A percentile compares a stretch with the other conserved stretches of the same genome.
These are phyloP conservation scores for Spilogale gracilis DNA, from an alignment of 2,113 vertebrate species.

Conservation along the genomic window DNA sequence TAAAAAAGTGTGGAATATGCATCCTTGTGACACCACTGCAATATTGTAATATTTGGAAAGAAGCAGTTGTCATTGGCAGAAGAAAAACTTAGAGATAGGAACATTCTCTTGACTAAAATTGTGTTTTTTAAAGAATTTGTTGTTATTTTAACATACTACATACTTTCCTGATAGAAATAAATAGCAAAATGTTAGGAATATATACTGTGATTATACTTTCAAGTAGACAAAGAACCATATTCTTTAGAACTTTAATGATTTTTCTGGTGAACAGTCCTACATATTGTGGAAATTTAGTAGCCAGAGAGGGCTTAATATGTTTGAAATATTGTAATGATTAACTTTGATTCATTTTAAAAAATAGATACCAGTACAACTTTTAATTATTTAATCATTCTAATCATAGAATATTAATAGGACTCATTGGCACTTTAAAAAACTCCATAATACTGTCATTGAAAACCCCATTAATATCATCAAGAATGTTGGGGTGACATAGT, in stretches of 20 bases:
- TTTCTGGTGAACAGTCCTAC: background rate
- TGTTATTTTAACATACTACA: background rate
- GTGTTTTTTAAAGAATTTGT: background rate
- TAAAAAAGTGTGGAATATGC: background rate
- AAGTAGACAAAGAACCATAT: background rate
- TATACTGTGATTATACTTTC: background rate
- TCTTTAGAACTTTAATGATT: background rate
- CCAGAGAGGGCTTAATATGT: conserved; percentile 35
- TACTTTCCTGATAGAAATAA: background rate
- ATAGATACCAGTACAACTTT: conserved; percentile 13
- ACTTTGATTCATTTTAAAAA: conserved; percentile 64
- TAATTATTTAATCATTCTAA: background rate
- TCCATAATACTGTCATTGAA: conserved; percentile 37
- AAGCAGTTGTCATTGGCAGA: background rate
- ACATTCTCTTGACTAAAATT: background rate
- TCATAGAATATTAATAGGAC: conserved; percentile 58
- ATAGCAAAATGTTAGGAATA: background rate
- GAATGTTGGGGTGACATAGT: background rate
- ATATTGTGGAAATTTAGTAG: conserved; percentile 35
- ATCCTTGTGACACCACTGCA: background rate
- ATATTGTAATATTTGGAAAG: background rate
- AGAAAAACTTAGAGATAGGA: background rate
- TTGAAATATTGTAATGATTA: conserved; percentile 47
- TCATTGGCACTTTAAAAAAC: conserved; percentile 48
- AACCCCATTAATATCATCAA: background rate